phyloP scores from a whole-genome alignment of 2,797 vertebrate genomes.

The Pangasius sanitwongsei region DNA sequence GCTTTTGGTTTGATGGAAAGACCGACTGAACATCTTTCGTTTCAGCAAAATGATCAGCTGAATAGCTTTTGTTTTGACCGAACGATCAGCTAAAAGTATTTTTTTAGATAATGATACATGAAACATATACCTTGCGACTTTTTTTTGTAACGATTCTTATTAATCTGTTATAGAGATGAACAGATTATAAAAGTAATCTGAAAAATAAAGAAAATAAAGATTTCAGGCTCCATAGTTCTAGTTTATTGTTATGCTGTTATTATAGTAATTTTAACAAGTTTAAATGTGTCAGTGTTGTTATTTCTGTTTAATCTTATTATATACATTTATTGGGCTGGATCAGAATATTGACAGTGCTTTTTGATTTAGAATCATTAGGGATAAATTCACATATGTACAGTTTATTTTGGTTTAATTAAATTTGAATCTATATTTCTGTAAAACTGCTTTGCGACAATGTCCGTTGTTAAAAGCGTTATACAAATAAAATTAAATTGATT shows the following conservation, averaged over 20 bases:
- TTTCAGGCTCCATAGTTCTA: not conserved
- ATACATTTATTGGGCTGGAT: not conserved
- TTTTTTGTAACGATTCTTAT: too few relatives aligned
- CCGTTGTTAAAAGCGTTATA: too few relatives aligned
- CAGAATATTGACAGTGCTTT: too few relatives aligned
- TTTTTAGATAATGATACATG: not conserved
- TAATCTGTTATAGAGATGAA: too few relatives aligned
- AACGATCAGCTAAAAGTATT: not conserved
- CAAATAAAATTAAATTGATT: too few relatives aligned
- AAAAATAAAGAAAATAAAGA: not conserved
- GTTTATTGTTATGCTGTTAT: not conserved
- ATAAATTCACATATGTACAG: too few relatives aligned
- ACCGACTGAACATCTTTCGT: not conserved
- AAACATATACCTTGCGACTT: not conserved
- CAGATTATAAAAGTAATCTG: not conserved
- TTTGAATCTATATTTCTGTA: too few relatives aligned
- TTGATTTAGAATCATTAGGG: not conserved
- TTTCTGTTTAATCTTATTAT: not conserved
- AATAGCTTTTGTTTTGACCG: not conserved
- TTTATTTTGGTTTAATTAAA: too few relatives aligned
- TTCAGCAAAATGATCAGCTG: not conserved
- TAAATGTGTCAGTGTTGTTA: not conserved
- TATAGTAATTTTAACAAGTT: not conserved
- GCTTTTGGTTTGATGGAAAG: not conserved
- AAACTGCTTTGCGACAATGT: too few relatives aligned